These are phyloP conservation scores for Nymphalis c-album DNA, from an alignment of 2,888 invertebrate species.

Conservation along the genomic window DNA sequence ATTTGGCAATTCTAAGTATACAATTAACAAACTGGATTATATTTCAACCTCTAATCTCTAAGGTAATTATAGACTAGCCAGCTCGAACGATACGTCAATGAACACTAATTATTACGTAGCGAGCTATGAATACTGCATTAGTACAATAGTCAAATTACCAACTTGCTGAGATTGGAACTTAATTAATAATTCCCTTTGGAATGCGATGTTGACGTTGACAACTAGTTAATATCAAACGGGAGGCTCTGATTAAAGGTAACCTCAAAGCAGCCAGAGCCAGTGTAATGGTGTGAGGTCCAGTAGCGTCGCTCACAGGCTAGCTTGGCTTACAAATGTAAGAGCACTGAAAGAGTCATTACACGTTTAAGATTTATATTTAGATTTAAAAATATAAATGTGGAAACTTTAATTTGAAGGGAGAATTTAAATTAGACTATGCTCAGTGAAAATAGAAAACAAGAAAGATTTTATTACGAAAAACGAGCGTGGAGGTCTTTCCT, in stretches of 20 bases:
- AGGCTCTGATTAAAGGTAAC: conserved; percentile 1
- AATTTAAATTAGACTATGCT: no score
- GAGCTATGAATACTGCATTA: conserved; percentile 17
- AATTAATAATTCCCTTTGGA: conserved; percentile 36
- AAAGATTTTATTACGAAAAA: no score
- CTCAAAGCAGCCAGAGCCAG: background rate
- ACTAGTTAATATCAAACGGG: conserved; percentile 17
- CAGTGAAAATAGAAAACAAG: no score
- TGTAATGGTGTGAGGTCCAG: background rate
- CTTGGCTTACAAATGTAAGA: no score
- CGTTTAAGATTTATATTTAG: no score
- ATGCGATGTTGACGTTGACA: conserved; percentile 24
- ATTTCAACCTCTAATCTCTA: background rate
- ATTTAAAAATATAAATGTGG: no score
- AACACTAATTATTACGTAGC: conserved; percentile 14
- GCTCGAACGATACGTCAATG: background rate
- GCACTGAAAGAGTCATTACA: no score
- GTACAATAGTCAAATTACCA: conserved; percentile 13
- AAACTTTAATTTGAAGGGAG: no score
- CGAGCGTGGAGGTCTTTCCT: no score
- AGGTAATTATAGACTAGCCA: background rate
- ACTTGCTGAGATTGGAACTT: conserved; percentile 7
- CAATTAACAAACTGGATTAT: background rate
- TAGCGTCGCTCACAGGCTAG: background rate
- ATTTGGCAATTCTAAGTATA: no score